Conservation (phyloP, 2,888 invertebrate species). For the Oscheius sp. region DNA sequence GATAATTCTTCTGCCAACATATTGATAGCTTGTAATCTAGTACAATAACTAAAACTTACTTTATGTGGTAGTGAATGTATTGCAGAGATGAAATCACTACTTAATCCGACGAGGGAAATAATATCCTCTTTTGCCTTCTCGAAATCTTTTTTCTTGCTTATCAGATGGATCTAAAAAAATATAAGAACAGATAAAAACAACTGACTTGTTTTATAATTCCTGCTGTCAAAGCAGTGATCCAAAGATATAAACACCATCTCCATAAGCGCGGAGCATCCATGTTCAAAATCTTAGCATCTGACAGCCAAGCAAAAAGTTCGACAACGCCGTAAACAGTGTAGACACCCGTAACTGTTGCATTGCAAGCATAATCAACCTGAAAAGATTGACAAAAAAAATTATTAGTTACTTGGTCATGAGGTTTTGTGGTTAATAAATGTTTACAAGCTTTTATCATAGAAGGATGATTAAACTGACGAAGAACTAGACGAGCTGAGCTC, state of each 20-base stretch:
- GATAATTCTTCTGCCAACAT: too few relatives aligned
- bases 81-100: constrained; percentile 59
- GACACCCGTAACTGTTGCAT: constrained; percentile 53
- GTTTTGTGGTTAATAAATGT: constrained; percentile 32
- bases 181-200: neutral
- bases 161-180: constrained; percentile 28
- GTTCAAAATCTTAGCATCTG: constrained; percentile 56
- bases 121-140: constrained; percentile 51
- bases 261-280: constrained; percentile 53
- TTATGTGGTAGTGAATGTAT: constrained; percentile 55
- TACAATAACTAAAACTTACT: neutral
- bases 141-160: constrained; percentile 33
- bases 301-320: constrained; percentile 59
- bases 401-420: constrained; percentile 8
- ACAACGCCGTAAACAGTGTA: constrained; percentile 63
- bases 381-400: neutral
- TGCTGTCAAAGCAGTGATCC: constrained; percentile 54
- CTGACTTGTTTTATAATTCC: constrained; percentile 50
- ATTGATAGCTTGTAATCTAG: too few relatives aligned
- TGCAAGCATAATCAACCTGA: constrained; percentile 29
- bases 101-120: constrained; percentile 48
- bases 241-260: constrained; percentile 60
- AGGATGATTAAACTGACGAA: constrained; percentile 62
- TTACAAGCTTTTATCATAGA: constrained; percentile 55
- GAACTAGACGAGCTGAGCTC: constrained; percentile 49